Conservation (phyloP, 2,113 vertebrate species). For the Galeopterus variegatus region DNA sequence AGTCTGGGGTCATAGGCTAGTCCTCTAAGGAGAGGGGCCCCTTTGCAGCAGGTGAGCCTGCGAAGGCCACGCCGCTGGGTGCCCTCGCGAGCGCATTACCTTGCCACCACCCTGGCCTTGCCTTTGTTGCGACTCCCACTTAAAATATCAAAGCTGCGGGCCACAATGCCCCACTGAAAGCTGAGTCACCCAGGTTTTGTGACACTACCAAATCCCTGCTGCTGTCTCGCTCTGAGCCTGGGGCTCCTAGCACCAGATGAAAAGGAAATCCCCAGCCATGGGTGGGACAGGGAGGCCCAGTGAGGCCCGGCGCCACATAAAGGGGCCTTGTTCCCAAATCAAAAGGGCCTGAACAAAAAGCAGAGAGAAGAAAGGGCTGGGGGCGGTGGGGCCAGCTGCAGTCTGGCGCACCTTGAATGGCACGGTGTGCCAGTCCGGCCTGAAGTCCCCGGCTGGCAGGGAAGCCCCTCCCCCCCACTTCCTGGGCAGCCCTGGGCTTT, state of each 20-base stretch:
- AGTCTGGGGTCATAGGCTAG: constrained; percentile 88
- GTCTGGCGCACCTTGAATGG: constrained; percentile 83
- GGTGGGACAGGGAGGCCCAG: constrained; percentile 91
- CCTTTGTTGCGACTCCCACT: constrained; percentile 95
- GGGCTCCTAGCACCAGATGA: constrained; percentile 89
- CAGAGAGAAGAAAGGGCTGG: constrained; percentile 83
- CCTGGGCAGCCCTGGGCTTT: neutral
- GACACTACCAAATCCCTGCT: constrained; percentile 91
- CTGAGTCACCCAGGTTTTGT: constrained; percentile 95
- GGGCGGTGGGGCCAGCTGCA: constrained; percentile 86
- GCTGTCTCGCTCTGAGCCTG: constrained; percentile 79
- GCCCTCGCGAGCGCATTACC: constrained; percentile 89
- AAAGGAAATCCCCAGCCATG: constrained; percentile 90
- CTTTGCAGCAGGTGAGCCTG: constrained; percentile 88
- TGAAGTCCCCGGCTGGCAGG: neutral
- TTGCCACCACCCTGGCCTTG: constrained; percentile 89
- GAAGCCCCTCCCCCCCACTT: neutral
- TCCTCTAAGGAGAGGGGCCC: constrained; percentile 91
- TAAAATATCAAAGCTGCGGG: constrained; percentile 95
- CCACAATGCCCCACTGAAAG: constrained; percentile 96
- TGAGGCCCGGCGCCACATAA: constrained; percentile 91
- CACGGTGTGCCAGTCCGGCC: neutral
- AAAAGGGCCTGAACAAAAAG: constrained; percentile 91
- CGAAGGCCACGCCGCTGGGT: constrained; percentile 89
- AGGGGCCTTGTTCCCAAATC: constrained; percentile 91